These are phyloP conservation scores for Malurus elegans DNA, from an alignment of 2,113 vertebrate species.

Conservation along the genomic window DNA sequence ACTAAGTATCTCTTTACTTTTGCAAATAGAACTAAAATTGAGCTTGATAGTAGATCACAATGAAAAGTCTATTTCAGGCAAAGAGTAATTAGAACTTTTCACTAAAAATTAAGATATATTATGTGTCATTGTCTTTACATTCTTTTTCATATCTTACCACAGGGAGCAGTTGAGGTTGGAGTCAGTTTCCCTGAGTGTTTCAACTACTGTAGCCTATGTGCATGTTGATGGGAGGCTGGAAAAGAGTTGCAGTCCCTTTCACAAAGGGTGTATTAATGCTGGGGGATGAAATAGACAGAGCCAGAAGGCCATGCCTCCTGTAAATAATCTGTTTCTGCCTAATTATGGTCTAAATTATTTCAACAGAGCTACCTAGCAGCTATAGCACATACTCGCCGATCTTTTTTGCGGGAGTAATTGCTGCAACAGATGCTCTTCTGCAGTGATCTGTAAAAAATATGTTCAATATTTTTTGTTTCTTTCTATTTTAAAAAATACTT, in stretches of 20 bases:
- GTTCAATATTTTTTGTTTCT: not conserved
- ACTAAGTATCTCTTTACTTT: not conserved
- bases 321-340: not conserved
- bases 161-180: not conserved
- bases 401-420: not conserved
- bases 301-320: not conserved
- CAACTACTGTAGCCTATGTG: accelerated
- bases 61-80: not conserved
- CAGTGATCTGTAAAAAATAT: not conserved
- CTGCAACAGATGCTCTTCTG: not conserved
- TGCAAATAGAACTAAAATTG: not conserved
- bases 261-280: not conserved
- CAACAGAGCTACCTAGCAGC: not conserved
- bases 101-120: not conserved
- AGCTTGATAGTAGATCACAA: not conserved
- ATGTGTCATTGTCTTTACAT: not conserved
- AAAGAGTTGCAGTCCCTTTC: not conserved
- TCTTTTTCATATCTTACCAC: not conserved
- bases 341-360: not conserved
- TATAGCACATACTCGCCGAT: not conserved
- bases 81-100: not conserved
- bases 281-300: not conserved
- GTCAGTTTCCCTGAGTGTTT: not conserved
- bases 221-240: not conserved
- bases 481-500: not conserved